Evolutionary conservation across 2,113 vertebrate species (phyloP).

Genomic region (Poeciliopsis occidentalis): DNA sequence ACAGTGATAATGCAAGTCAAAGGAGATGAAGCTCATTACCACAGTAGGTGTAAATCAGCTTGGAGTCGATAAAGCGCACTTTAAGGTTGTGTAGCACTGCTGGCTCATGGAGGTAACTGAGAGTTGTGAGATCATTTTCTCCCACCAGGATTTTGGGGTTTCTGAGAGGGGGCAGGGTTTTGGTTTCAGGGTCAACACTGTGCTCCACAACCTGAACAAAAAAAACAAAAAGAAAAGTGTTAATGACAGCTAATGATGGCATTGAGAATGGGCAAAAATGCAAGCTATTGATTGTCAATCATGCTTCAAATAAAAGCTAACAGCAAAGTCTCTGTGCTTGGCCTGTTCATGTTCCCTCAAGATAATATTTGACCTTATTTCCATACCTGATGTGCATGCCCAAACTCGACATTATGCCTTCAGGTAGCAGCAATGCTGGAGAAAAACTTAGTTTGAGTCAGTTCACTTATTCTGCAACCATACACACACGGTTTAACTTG

Average conservation of each 20-base stretch:
- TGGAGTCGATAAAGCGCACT: constrained; percentile 95
- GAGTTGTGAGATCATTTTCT: constrained; percentile 95
- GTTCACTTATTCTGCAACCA: background rate
- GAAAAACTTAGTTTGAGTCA: background rate
- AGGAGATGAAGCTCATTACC: constrained; percentile 81
- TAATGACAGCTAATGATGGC: background rate
- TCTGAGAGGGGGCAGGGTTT: constrained; percentile 86
- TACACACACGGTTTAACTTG: background rate
- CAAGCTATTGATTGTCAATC: background rate
- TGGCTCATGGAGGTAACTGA: constrained; percentile 96
- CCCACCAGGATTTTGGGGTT: constrained; percentile 96
- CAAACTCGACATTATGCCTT: constrained; percentile 57
- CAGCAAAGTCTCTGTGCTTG: background rate
- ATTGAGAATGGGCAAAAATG: background rate
- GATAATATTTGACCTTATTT: constrained; percentile 53
- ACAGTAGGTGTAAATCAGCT: constrained; percentile 97
- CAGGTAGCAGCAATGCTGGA: constrained; percentile 39
- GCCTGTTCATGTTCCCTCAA: constrained; percentile 38
- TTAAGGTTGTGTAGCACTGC: constrained; percentile 95
- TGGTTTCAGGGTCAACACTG: constrained; percentile 81
- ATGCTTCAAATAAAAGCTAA: constrained; percentile 3
- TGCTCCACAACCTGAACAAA: constrained; percentile 84
- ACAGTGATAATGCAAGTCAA: constrained; percentile 59
- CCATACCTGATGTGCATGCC: constrained; percentile 58
- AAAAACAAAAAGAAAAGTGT: constrained; percentile 4